Evolutionary conservation across 2,113 vertebrate genomes (phyloP).

Genomic region (Sinosuthora webbiana): DNA sequence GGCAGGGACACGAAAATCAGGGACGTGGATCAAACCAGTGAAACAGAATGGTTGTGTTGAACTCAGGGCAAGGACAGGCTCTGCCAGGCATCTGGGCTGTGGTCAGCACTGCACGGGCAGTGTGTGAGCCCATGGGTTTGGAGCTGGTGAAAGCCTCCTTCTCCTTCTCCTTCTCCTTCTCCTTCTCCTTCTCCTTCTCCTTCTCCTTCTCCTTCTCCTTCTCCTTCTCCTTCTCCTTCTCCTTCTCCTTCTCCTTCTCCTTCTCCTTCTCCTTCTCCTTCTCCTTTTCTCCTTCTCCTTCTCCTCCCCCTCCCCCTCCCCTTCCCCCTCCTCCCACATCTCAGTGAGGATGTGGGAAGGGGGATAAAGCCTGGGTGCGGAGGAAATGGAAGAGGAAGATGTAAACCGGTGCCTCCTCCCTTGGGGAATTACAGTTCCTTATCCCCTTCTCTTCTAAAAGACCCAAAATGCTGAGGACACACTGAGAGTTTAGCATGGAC

Average conservation of each 20-base stretch:
- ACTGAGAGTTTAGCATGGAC: neutral
- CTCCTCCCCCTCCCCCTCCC: neutral
- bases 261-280: too few species aligned
- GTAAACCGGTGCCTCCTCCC: neutral
- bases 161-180: rapidly evolving
- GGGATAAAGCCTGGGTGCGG: neutral
- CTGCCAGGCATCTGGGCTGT: neutral
- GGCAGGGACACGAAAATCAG: neutral
- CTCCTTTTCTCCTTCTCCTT: neutral
- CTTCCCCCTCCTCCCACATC: neutral
- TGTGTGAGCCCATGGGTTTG: neutral
- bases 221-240: rapidly evolving
- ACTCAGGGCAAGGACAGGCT: neutral
- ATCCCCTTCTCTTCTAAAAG: neutral
- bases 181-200: rapidly evolving
- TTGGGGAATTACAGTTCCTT: neutral
- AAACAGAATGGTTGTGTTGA: neutral
- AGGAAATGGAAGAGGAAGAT: neutral
- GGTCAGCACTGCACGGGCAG: neutral
- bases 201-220: rapidly evolving
- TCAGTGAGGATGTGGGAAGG: neutral
- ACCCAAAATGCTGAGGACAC: neutral
- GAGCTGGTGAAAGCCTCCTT: neutral
- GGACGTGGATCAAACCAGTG: rapidly evolving
- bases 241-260: rapidly evolving